phyloP scores from a whole-genome alignment of 2,888 invertebrate genomes.

The Rhagium mordax region DNA sequence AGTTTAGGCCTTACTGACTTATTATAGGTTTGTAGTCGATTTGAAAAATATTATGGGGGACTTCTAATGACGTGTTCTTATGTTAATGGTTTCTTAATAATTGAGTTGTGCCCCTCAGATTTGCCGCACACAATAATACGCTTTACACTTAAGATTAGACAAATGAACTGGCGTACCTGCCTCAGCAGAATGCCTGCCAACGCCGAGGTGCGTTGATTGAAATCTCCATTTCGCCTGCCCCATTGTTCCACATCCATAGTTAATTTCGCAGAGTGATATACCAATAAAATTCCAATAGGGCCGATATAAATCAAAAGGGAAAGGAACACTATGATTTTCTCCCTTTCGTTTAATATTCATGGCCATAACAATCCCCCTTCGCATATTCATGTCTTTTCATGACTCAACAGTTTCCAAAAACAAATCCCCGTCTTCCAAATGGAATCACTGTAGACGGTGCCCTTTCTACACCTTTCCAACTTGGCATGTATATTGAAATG shows the following conservation, averaged over 20 bases:
- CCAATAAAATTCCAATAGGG: conserved; percentile 3
- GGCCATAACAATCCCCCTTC: background rate
- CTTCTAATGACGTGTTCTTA: too few relatives aligned
- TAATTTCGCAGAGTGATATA: conserved; percentile 3
- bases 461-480: conserved; percentile 25
- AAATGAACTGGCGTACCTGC: background rate
- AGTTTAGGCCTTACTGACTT: too few relatives aligned
- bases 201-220: background rate
- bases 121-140: too few relatives aligned
- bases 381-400: conserved; percentile 21
- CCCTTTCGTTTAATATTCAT: conserved; percentile 1
- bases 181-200: background rate
- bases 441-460: conserved; percentile 1
- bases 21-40: too few relatives aligned
- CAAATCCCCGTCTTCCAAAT: background rate
- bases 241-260: background rate
- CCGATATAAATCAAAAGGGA: conserved; percentile 6
- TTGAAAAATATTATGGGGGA: too few relatives aligned
- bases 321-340: conserved; percentile 1
- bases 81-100: too few relatives aligned
- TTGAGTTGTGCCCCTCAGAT: too few relatives aligned
- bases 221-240: background rate
- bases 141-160: background rate
- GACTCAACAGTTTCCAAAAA: conserved; percentile 17
- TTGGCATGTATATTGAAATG: conserved; percentile 11